A percentile compares a stretch with the other conserved stretches of the same genome.
phyloP scores from a whole-genome alignment of 2,888 invertebrate genomes.

The Aspidiotus rigidus region DNA sequence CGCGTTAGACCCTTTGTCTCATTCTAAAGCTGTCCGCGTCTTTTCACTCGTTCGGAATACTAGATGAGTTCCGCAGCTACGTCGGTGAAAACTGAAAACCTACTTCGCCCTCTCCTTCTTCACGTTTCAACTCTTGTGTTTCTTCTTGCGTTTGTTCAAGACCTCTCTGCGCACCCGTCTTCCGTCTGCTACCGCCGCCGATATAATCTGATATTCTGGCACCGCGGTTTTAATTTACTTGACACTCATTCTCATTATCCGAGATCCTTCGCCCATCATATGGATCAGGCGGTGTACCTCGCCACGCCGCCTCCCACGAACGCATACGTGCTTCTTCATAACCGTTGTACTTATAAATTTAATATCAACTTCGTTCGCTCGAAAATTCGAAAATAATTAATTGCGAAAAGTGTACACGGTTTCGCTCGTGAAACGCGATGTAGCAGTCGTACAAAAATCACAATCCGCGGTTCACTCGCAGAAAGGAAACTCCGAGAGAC shows the following conservation, averaged over 20 bases:
- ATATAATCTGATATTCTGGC: conserved; percentile 33
- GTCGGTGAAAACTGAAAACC: conserved; percentile 14
- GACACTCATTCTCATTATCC: conserved; percentile 32
- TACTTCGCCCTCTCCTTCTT: conserved; percentile 17
- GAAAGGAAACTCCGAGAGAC: too few species aligned
- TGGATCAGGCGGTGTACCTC: conserved; percentile 19
- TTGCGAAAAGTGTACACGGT: conserved; percentile 14
- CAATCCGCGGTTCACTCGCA: conserved; percentile 1
- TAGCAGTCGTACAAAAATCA: conserved; percentile 4
- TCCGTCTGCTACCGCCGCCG: conserved; percentile 9
- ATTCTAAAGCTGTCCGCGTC: conserved; percentile 34
- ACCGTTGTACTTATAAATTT: conserved; percentile 28
- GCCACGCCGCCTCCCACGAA: conserved; percentile 7
- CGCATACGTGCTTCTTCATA: conserved; percentile 23
- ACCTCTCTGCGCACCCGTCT: background rate
- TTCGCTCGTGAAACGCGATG: background rate
- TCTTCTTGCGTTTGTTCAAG: conserved; percentile 23
- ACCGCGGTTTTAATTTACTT: conserved; percentile 34
- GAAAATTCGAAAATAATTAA: conserved; percentile 31
- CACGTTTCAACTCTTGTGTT: conserved; percentile 25
- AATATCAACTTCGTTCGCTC: conserved; percentile 29
- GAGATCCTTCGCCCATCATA: conserved; percentile 28
- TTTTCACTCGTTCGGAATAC: conserved; percentile 33
- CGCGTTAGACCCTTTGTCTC: conserved; percentile 33
- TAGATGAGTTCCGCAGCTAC: conserved; percentile 27